These are phyloP conservation scores for Camarhynchus parvulus DNA, from an alignment of 2,113 vertebrate genomes.

Conservation along the genomic window DNA sequence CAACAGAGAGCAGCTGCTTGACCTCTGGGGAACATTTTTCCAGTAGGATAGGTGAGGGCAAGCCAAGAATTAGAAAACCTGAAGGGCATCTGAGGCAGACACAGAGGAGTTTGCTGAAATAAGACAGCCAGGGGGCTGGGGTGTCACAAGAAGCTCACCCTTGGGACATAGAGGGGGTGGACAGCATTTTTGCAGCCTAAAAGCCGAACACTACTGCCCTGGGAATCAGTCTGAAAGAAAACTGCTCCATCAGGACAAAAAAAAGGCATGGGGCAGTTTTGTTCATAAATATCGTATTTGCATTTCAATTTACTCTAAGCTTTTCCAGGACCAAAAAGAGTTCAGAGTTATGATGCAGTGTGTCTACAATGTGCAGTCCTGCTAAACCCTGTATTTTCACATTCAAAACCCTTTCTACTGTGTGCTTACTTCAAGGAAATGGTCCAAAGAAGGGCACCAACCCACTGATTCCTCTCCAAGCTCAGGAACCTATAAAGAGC, in stretches of 20 bases:
- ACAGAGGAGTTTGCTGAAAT: neutral
- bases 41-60: neutral
- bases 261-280: neutral
- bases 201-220: neutral
- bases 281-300: neutral
- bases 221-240: neutral
- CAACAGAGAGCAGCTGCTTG: neutral
- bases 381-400: neutral
- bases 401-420: neutral
- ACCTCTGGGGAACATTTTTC: neutral
- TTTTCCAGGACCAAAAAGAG: neutral
- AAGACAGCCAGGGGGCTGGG: no score
- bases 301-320: neutral
- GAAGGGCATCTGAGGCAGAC: neutral
- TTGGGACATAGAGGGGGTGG: neutral
- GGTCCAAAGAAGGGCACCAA: neutral
- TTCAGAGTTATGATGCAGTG: neutral
- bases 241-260: neutral
- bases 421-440: neutral
- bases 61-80: neutral
- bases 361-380: neutral
- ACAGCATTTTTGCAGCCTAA: neutral
- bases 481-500: neutral
- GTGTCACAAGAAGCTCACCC: neutral
- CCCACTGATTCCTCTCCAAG: accelerated